Evolutionary conservation across 2,113 vertebrate genomes (phyloP).

Genomic region (Callospermophilus lateralis): DNA sequence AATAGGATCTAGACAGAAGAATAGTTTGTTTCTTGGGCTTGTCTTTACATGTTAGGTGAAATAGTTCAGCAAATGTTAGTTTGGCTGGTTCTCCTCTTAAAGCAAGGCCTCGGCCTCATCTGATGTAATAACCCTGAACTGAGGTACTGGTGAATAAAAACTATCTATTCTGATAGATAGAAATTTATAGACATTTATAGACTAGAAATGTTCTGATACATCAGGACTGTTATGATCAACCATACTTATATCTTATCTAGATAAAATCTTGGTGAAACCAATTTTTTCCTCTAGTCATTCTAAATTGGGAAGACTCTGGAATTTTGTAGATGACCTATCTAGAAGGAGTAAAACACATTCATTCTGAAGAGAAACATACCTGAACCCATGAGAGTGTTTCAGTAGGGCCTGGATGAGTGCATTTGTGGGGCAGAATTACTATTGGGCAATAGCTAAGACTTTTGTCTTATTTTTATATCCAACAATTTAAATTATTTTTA

Average conservation of each 20-base stretch:
- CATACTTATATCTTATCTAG: background rate
- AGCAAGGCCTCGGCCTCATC: background rate
- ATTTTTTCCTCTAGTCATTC: background rate
- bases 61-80: conserved; percentile 16
- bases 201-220: background rate
- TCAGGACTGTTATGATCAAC: background rate
- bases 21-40: conserved; percentile 53
- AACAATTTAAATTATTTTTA: conserved; percentile 28
- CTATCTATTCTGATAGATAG: background rate
- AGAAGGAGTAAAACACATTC: background rate
- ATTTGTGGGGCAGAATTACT: background rate
- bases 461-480: conserved; percentile 20
- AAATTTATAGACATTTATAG: background rate
- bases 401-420: background rate
- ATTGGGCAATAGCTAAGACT: background rate
- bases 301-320: background rate
- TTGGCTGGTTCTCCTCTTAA: background rate
- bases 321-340: background rate
- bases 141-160: background rate
- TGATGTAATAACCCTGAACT: background rate
- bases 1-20: conserved; percentile 42
- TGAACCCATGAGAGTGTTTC: background rate
- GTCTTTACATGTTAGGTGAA: background rate
- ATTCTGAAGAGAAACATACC: conserved; percentile 7
- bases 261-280: background rate